These are phyloP conservation scores for Neolamprologus hecqui DNA, from an alignment of 2,113 vertebrate species.

Conservation along the genomic window DNA sequence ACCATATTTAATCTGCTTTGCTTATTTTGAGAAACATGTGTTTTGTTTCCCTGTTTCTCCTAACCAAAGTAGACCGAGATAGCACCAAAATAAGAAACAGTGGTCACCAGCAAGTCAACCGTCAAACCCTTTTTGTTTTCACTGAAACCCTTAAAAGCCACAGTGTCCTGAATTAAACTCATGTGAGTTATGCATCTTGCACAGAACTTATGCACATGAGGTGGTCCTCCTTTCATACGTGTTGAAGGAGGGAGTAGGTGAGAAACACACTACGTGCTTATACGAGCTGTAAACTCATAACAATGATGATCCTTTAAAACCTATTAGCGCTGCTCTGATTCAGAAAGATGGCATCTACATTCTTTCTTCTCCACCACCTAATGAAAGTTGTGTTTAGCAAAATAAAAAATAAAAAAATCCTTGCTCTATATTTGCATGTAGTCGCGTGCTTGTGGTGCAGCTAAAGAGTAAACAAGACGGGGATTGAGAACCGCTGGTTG, in stretches of 20 bases:
- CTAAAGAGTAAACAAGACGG: not conserved
- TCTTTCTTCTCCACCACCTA: not conserved
- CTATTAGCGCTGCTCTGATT: not conserved
- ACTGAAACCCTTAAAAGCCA: constrained; percentile 43
- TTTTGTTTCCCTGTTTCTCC: not conserved
- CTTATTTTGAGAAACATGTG: not conserved
- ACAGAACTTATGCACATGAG: not conserved
- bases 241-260: not conserved
- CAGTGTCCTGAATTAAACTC: not conserved
- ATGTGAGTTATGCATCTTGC: not conserved
- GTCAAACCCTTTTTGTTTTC: constrained; percentile 17
- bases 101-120: not conserved
- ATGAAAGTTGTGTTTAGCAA: not conserved
- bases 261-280: not conserved
- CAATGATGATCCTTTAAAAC: not conserved
- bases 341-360: not conserved
- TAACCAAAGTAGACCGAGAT: not conserved
- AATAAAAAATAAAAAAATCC: accelerated
- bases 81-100: not conserved
- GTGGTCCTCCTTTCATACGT: not conserved
- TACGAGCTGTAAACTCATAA: not conserved
- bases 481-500: not conserved
- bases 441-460: not conserved
- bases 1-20: not conserved
- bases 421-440: not conserved